Conservation (phyloP, 2,113 vertebrate genomes). For the Microtus richardsoni region DNA sequence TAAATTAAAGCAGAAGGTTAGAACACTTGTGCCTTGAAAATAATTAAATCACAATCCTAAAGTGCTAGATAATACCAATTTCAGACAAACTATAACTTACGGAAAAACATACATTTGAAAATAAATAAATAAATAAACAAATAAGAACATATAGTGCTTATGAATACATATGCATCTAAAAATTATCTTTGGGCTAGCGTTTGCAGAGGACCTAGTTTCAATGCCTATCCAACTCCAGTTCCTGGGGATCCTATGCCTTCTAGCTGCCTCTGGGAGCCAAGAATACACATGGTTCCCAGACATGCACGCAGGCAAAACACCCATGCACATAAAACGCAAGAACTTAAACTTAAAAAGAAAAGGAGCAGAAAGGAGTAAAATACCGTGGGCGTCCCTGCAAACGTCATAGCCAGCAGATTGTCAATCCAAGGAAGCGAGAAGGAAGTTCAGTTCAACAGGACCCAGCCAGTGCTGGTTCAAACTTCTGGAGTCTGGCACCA, state of each 20-base stretch:
- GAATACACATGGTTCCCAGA: not conserved
- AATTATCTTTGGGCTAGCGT: not conserved
- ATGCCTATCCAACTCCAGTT: not conserved
- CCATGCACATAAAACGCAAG: not conserved
- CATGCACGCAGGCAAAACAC: not conserved
- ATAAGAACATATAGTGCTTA: not conserved
- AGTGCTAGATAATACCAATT: not conserved
- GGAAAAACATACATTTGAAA: not conserved
- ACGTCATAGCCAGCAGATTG: not conserved
- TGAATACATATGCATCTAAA: not conserved
- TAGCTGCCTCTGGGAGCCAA: not conserved
- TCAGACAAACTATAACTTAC: not conserved
- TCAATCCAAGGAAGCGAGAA: not conserved
- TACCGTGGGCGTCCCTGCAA: not conserved
- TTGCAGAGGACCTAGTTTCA: not conserved
- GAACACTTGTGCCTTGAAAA: not conserved
- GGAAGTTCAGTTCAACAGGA: not conserved
- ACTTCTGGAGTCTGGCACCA: not conserved
- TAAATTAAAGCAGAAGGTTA: not conserved
- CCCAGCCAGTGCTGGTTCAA: not conserved
- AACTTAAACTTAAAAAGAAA: not conserved
- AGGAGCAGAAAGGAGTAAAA: not conserved
- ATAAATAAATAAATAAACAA: not conserved
- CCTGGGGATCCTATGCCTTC: not conserved
- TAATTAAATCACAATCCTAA: not conserved